A percentile compares a stretch with the other conserved stretches of the same genome.
Conservation (phyloP, 2,113 vertebrate genomes). For the Irena cyanogastra region DNA sequence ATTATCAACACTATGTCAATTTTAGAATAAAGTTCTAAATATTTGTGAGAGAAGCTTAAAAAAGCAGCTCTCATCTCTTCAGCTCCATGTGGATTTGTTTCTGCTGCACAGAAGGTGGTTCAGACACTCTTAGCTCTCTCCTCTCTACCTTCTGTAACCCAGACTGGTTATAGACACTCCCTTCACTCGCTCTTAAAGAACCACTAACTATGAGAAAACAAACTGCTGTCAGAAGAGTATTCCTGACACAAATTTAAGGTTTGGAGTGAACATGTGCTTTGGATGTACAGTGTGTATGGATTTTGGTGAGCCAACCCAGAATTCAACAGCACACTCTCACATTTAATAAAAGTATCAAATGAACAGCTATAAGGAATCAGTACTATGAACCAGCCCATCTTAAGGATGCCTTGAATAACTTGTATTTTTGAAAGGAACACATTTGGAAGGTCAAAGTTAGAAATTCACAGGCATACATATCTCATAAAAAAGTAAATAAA, state of each 20-base stretch:
- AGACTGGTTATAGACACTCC: not conserved
- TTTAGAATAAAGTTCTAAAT: not conserved
- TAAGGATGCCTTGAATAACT: not conserved
- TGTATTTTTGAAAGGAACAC: not conserved
- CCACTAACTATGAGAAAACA: not conserved
- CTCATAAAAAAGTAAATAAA: not conserved
- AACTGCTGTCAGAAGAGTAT: not conserved
- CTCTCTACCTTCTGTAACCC: not conserved
- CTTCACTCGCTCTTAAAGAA: not conserved
- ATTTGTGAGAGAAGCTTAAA: not conserved
- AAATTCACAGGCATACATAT: not conserved
- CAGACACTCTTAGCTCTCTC: not conserved
- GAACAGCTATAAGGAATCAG: not conserved
- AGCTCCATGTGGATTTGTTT: not conserved
- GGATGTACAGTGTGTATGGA: not conserved
- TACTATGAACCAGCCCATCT: not conserved
- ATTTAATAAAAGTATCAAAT: not conserved
- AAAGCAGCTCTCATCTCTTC: not conserved
- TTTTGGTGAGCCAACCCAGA: not conserved
- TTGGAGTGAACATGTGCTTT: not conserved
- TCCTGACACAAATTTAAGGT: not conserved
- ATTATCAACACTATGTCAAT: not conserved
- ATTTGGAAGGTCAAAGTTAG: not conserved
- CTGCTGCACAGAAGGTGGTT: not conserved
- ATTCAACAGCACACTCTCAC: fast-evolving